Evolutionary conservation across 2,797 vertebrate species (phyloP).

Genomic region (Schizothorax lantsangensis): DNA sequence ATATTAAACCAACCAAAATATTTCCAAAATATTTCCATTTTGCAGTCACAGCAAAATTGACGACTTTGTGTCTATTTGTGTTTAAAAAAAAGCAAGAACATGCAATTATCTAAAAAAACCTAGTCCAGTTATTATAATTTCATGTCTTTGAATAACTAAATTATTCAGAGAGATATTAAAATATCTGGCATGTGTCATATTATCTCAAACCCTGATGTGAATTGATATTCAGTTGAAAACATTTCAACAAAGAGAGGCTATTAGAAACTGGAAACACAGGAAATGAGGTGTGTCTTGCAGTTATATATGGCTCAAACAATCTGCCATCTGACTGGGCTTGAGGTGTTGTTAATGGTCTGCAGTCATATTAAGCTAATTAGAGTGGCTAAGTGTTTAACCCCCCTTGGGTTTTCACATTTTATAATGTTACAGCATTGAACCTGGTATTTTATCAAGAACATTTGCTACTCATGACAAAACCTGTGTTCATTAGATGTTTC

Average conservation of each 20-base stretch:
- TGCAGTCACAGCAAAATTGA: neutral
- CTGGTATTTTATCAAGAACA: neutral
- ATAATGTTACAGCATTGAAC: neutral
- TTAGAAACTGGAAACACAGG: neutral
- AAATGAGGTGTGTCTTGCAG: slow-evolving; percentile 17
- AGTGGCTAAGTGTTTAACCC: neutral
- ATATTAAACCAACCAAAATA: neutral
- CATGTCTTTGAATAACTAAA: neutral
- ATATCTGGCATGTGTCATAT: slow-evolving; percentile 1
- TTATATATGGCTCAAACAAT: neutral
- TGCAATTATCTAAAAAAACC: neutral
- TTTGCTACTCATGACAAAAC: neutral
- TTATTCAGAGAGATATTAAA: slow-evolving; percentile 1
- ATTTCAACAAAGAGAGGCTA: slow-evolving; percentile 1
- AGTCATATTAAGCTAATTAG: slow-evolving; percentile 35
- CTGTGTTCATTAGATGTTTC: slow-evolving; percentile 13
- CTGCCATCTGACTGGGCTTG: neutral
- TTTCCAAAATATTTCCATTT: too few relatives aligned
- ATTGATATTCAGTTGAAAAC: neutral
- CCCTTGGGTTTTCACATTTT: slow-evolving; percentile 2
- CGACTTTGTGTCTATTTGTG: neutral
- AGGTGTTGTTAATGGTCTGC: slow-evolving; percentile 17
- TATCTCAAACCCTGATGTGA: slow-evolving; percentile 3
- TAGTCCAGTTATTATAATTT: neutral
- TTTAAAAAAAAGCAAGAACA: neutral